Evolutionary conservation across 1,140 invertebrate genomes (phyloP), one percentile per base, ranked within the genome.

Genomic region (Atta texana): DNA sequence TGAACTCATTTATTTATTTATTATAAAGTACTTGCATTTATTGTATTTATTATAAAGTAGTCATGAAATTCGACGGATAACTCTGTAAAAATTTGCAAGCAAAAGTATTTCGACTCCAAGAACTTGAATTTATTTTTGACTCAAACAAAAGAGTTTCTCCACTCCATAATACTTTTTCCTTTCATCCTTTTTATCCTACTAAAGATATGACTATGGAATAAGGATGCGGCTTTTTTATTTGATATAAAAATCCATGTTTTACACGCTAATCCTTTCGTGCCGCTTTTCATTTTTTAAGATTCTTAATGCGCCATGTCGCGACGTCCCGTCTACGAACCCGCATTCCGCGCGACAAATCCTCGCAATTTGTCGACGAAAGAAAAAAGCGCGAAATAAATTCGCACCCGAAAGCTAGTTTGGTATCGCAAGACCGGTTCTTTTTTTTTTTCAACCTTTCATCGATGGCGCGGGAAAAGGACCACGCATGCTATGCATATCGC

Each of bases 201-300:
- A 3, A 71, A 57, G 1, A 49, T 57, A 57, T n/a, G 53, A 71
- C 21, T 31, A 4, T 28, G 21, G 34, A 44, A 59, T 12, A 18
- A 44, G 10, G 7, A 31, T 12, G 7, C 18, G 18, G 1, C 6
- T n/a, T 66, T 78, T 66, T 44, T 57, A 81, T 28, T 44, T 10
- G 5, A 39, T 31, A 71, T 81, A 81, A 81, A 81, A 81, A 81
- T 28, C 24, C 64, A 14, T 14, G 51, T 44, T 81, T 81, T 59
- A 81, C 49, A 28, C 28, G 18, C 24, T n/a, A 24, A 55, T 3
- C 63, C 44, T 39, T 55, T 57, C 31, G 49, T 21, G 10, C 14
- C 28, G 28, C 51, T 28, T 64, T 14, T 34, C 34, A 18, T 28
- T 64, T 69, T 77, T 49, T 64, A 63, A 69, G 34, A 81, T 59